Evolutionary conservation across 1,140 invertebrate genomes (phyloP).

Genomic region (Nymphalis io): DNA sequence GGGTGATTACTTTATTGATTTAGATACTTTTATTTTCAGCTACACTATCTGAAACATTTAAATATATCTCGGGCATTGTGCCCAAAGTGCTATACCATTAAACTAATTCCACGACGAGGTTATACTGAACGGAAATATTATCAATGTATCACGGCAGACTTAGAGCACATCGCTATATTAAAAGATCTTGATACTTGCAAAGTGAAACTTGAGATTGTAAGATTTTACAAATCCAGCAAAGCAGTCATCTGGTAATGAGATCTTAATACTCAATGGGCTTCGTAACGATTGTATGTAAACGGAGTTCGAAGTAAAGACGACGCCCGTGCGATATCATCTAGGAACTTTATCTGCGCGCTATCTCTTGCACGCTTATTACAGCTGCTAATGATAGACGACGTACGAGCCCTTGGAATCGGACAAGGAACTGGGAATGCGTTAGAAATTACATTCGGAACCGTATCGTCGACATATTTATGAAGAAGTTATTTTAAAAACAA

Average conservation of each 20-base stretch:
- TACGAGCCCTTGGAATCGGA: neutral
- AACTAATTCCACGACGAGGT: too few relatives aligned
- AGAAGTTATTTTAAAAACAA: too few relatives aligned
- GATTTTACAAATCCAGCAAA: too few relatives aligned
- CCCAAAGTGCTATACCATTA: too few relatives aligned
- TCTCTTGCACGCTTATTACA: constrained; percentile 4
- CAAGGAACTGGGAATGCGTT: neutral
- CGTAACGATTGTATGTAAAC: neutral
- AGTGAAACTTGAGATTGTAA: too few relatives aligned
- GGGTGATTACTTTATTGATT: too few relatives aligned
- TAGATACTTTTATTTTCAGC: too few relatives aligned
- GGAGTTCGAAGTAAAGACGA: neutral
- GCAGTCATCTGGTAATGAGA: too few relatives aligned
- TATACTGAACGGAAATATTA: neutral
- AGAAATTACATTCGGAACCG: neutral
- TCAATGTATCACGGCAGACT: neutral
- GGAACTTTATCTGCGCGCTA: neutral
- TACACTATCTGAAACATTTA: too few relatives aligned
- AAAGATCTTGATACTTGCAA: too few relatives aligned
- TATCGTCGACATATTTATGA: too few relatives aligned
- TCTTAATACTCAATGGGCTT: neutral
- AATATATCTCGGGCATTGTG: too few relatives aligned
- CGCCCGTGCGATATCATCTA: constrained; percentile 6
- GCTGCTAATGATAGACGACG: neutral
- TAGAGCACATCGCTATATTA: neutral